phyloP scores from a whole-genome alignment of 2,113 vertebrate genomes.

The Malurus melanocephalus region DNA sequence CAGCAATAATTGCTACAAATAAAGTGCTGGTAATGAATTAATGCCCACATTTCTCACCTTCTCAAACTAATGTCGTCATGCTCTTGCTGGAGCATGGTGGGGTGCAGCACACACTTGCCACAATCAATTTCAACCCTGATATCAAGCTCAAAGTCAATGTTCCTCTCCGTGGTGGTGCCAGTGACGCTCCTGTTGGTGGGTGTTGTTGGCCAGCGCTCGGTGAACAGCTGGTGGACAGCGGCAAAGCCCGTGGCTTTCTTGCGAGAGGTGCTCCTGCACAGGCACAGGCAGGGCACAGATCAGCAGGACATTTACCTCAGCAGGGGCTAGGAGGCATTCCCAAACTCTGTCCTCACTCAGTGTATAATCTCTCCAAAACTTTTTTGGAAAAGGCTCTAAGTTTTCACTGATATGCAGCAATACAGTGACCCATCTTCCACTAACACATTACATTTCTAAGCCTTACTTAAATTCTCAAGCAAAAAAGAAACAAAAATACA shows the following conservation, averaged over 20 bases:
- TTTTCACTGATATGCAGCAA: neutral
- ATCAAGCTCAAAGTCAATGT: conserved; percentile 98
- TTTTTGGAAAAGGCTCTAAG: neutral
- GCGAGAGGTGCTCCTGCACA: conserved; percentile 76
- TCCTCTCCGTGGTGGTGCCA: conserved; percentile 85
- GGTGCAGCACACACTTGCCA: conserved; percentile 95
- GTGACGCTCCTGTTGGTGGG: conserved; percentile 80
- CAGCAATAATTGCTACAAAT: neutral
- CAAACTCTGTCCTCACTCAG: neutral
- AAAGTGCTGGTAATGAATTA: neutral
- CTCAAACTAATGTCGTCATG: conserved; percentile 88
- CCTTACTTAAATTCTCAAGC: neutral
- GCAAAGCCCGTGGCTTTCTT: conserved; percentile 88
- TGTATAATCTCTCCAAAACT: neutral
- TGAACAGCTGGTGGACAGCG: conserved; percentile 91
- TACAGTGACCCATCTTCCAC: neutral
- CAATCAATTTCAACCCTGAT: conserved; percentile 96
- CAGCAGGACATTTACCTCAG: neutral
- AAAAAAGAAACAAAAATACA: neutral
- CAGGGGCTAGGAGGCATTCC: neutral
- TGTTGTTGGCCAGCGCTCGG: conserved; percentile 88
- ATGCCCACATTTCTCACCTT: conserved; percentile 62
- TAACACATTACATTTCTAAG: neutral
- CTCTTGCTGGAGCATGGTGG: conserved; percentile 87
- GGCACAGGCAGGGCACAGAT: neutral